These are phyloP conservation scores for Bombylius discolor DNA, from an alignment of 2,888 invertebrate genomes.

Conservation along the genomic window DNA sequence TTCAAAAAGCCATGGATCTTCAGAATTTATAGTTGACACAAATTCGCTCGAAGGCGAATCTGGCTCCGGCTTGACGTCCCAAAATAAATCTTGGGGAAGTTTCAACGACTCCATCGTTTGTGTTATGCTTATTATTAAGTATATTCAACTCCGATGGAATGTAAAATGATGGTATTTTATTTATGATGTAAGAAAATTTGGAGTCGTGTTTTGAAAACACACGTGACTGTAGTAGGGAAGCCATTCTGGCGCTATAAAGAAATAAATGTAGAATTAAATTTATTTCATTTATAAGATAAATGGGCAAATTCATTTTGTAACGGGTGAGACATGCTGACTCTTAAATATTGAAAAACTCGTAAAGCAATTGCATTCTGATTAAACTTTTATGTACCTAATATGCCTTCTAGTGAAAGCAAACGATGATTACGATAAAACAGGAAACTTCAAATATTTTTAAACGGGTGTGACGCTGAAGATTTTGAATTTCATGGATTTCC, in stretches of 20 bases:
- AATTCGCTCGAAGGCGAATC: constrained; percentile 29
- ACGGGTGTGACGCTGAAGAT: too few relatives aligned
- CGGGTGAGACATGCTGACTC: too few relatives aligned
- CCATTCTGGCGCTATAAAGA: constrained; percentile 68
- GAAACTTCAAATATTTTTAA: too few relatives aligned
- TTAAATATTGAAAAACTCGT: too few relatives aligned
- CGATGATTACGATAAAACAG: too few relatives aligned
- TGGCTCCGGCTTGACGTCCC: constrained; percentile 34
- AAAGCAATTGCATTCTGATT: too few relatives aligned
- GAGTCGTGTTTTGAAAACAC: constrained; percentile 48
- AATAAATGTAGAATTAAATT: too few relatives aligned
- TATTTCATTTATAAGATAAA: too few relatives aligned
- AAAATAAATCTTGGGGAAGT: constrained; percentile 30
- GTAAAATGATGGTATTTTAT: constrained; percentile 12
- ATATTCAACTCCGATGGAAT: constrained; percentile 12
- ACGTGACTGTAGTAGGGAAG: constrained; percentile 52
- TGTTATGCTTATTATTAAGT: neutral
- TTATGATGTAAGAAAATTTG: constrained; percentile 19
- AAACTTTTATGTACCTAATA: too few relatives aligned
- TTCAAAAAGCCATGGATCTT: constrained; percentile 20
- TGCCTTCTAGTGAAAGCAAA: too few relatives aligned
- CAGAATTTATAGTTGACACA: constrained; percentile 18
- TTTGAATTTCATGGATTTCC: too few relatives aligned
- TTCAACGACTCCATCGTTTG: constrained; percentile 31
- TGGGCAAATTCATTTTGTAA: too few relatives aligned